Base-by-base conservation (phyloP, 2,888 invertebrate genomes). In the Melanostoma mellinum region DNA sequence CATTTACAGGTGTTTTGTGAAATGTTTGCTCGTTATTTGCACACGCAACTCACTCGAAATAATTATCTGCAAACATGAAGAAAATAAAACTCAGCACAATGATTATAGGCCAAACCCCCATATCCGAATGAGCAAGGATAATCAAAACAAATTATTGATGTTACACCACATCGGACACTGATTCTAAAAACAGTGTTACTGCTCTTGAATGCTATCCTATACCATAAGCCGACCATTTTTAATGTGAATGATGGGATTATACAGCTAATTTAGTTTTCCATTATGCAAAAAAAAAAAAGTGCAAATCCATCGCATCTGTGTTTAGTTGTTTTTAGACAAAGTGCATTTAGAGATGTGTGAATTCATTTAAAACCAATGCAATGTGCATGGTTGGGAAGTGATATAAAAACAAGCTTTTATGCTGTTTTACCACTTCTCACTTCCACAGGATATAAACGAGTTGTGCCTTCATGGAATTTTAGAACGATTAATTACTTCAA, bases 21-120 rank as follows among this genome's bases (percentile, higher is more conserved):
- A 50, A 67, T 38, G 48, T 46, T 68, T 53, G 8, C 67, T 68
- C 68, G 42, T 68, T 68, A 75, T 75, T 75, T 67, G 50, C 60
- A 44, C 52, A 67, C 67, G 56, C 67, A 67, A 58, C 60, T 53
- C 53, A 38, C 42, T 68, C 20, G 30, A 33, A 35, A 53, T 67
- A 56, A 74, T 46, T 48, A n/a, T 6, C 44, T 9, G n/a, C 36
- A 46, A 56, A 56, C 56, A 42, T 10, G 44, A 46, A 10, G 10
- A 10, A 46, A 10, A 46, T 10, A 10, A 46, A 46, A 46, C 10
- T 46, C 20, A 20, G 20, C 20, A 20, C 20, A 20, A 46, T 4
- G n/a, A 46, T n/a, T 46, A 46, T 10, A 42, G 20, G 20, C 20
- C 44, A 3, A n/a, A 3, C 44, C 6, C 3, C 44, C 44, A 6